phyloP scores from a whole-genome alignment of 2,888 invertebrate genomes.

The Epirrhoe alternata region DNA sequence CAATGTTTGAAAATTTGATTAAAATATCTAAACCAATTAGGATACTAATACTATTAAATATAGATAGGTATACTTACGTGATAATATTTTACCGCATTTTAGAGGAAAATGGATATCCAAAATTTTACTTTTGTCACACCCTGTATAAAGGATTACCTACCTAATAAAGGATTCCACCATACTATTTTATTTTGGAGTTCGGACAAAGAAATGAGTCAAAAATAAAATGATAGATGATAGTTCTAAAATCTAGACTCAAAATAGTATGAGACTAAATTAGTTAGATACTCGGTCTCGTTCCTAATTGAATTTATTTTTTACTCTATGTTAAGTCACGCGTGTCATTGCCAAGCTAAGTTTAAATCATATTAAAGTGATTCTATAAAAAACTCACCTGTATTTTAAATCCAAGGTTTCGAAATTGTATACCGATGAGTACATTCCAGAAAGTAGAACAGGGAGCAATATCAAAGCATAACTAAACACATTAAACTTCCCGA shows the following conservation, averaged over 20 bases:
- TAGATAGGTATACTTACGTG: too few relatives aligned
- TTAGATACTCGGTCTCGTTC: too few relatives aligned
- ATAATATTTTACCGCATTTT: too few relatives aligned
- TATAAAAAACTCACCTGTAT: conserved; percentile 65
- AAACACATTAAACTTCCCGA: conserved; percentile 72
- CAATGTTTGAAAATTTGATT: not conserved
- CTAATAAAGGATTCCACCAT: too few relatives aligned
- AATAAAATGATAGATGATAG: too few relatives aligned
- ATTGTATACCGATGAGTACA: conserved; percentile 79
- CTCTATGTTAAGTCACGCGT: not conserved
- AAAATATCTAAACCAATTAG: too few relatives aligned
- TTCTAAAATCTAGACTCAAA: not conserved
- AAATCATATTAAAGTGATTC: not conserved
- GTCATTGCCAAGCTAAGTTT: not conserved
- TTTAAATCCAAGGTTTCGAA: conserved; percentile 79
- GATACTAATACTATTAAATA: too few relatives aligned
- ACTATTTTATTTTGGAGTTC: too few relatives aligned
- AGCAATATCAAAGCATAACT: conserved; percentile 72
- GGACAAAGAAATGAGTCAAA: too few relatives aligned
- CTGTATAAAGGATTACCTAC: too few relatives aligned
- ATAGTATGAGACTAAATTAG: not conserved
- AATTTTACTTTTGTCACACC: too few relatives aligned
- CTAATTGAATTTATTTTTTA: not conserved
- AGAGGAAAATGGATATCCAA: too few relatives aligned
- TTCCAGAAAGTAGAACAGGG: conserved; percentile 75